These are phyloP conservation scores for Crocuta crocuta DNA, from an alignment of 2,113 vertebrate species.

Conservation along the genomic window DNA sequence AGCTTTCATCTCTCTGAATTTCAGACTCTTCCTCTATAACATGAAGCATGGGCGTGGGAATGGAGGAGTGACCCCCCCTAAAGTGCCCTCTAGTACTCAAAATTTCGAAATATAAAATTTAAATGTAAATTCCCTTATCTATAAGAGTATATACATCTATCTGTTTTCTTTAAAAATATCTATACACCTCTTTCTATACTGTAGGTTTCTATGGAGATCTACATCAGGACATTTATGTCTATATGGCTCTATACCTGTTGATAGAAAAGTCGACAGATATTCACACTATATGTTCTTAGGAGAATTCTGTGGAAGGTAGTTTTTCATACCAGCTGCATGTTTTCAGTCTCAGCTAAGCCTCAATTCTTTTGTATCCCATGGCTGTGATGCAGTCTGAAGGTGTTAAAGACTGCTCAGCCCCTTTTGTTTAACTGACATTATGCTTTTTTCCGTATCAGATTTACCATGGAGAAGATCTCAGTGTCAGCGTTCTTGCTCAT, in stretches of 20 bases:
- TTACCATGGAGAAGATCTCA: slow-evolving; percentile 89
- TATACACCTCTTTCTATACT: neutral
- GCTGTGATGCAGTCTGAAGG: neutral
- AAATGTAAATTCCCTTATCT: neutral
- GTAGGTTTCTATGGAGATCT: neutral
- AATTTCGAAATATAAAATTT: neutral
- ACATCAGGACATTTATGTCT: neutral
- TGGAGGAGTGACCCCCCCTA: neutral
- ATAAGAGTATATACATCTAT: neutral
- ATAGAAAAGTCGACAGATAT: neutral
- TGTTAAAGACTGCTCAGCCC: neutral
- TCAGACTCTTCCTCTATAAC: neutral
- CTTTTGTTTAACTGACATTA: neutral
- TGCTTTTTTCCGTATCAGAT: slow-evolving; percentile 56
- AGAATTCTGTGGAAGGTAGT: neutral
- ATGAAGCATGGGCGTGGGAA: neutral
- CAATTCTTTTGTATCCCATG: neutral
- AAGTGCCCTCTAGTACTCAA: neutral
- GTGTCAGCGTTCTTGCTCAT: slow-evolving; percentile 89
- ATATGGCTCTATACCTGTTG: neutral
- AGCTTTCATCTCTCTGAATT: neutral
- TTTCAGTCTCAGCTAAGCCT: neutral
- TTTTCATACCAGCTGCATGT: neutral
- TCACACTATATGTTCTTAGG: neutral
- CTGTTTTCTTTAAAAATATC: slow-evolving; percentile 6